phyloP scores from a whole-genome alignment of 2,797 vertebrate species.

The Allobates femoralis region DNA sequence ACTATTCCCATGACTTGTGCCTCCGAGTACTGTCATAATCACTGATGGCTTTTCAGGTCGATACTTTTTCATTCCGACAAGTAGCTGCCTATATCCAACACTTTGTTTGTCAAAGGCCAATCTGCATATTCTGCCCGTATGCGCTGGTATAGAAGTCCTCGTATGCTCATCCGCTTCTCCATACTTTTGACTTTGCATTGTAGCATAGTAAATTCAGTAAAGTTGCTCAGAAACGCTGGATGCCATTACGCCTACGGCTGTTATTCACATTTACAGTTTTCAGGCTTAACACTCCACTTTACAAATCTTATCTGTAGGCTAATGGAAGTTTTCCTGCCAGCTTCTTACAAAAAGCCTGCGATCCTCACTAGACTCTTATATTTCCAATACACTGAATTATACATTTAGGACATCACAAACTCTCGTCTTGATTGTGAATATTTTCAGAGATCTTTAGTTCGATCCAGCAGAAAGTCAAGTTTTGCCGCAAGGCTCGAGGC shows the following conservation, averaged over 20 bases:
- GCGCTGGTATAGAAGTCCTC: not conserved
- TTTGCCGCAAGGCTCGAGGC: not conserved
- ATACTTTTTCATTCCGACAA: too few relatives aligned
- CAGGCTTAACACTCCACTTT: constrained; percentile 24
- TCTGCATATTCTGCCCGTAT: not conserved
- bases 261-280: constrained; percentile 29
- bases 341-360: constrained; percentile 20
- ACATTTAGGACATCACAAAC: not conserved
- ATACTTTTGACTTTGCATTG: not conserved
- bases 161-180: not conserved
- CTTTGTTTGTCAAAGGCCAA: too few relatives aligned
- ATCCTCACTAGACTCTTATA: constrained; percentile 15
- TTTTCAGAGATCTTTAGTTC: not conserved
- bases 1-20: too few relatives aligned
- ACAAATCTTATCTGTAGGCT: constrained; percentile 54
- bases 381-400: not conserved
- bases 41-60: too few relatives aligned
- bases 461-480: not conserved
- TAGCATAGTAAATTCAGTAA: not conserved
- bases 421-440: not conserved
- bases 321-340: constrained; percentile 13
- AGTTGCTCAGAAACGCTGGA: not conserved
- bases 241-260: constrained; percentile 25
- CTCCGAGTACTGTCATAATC: too few relatives aligned
- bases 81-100: too few relatives aligned